Evolutionary conservation across 1,140 invertebrate species (phyloP).

Genomic region (Drosophila pseudoobscura): DNA sequence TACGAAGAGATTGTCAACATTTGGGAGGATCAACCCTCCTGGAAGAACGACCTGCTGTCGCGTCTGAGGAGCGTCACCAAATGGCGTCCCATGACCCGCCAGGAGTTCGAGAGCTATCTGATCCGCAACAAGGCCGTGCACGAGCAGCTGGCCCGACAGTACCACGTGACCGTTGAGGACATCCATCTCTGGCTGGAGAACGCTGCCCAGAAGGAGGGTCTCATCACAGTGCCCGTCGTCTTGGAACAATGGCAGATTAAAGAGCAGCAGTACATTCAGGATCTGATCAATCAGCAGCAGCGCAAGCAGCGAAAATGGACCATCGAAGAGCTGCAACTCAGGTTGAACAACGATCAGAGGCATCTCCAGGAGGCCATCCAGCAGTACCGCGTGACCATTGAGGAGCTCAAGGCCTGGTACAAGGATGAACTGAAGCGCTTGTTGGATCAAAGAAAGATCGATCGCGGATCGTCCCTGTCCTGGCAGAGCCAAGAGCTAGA

Average conservation of each 20-base stretch:
- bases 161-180: slow-evolving; percentile 71
- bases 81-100: slow-evolving; percentile 54
- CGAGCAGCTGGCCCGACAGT: slow-evolving; percentile 65
- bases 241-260: slow-evolving; percentile 60
- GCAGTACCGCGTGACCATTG: slow-evolving; percentile 70
- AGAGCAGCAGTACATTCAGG: slow-evolving; percentile 63
- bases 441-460: slow-evolving; percentile 52
- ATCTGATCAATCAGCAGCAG: slow-evolving; percentile 64
- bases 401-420: slow-evolving; percentile 71
- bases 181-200: slow-evolving; percentile 64
- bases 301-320: slow-evolving; percentile 71
- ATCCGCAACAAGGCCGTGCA: slow-evolving; percentile 47
- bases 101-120: slow-evolving; percentile 70
- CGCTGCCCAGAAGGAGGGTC: slow-evolving; percentile 50
- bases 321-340: slow-evolving; percentile 64
- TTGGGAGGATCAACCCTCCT: slow-evolving; percentile 36
- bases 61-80: slow-evolving; percentile 54
- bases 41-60: slow-evolving; percentile 51
- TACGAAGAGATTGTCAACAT: slow-evolving; percentile 61
- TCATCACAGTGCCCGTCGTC: slow-evolving; percentile 41
- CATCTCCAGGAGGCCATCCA: slow-evolving; percentile 52
- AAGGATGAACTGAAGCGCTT: slow-evolving; percentile 61
- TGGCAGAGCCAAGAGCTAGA: slow-evolving; percentile 69
- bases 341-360: slow-evolving; percentile 57
- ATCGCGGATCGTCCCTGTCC: slow-evolving; percentile 21